A percentile compares a stretch with the other conserved stretches of the same genome.
phyloP scores from a whole-genome alignment of 1,140 invertebrate species.

The Hetaerina americana region DNA sequence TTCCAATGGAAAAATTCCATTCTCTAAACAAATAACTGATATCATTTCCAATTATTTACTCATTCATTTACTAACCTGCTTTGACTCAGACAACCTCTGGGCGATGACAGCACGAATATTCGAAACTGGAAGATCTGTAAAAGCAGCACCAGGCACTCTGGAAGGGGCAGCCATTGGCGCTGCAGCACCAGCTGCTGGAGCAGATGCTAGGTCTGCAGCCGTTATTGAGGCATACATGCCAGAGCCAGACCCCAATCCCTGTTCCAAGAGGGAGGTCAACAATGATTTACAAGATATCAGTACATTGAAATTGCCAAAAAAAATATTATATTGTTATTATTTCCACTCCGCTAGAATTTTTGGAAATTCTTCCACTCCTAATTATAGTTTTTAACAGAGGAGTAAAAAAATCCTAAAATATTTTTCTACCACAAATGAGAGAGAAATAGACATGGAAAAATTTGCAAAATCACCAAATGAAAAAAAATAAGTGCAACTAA shows the following conservation, averaged over 20 bases:
- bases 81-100: conserved; percentile 81
- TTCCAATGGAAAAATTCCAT: neutral
- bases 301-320: too few species aligned
- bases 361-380: too few species aligned
- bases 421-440: too few species aligned
- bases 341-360: too few species aligned
- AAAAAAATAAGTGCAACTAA: too few species aligned
- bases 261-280: conserved; percentile 13
- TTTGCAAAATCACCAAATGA: too few species aligned
- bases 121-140: conserved; percentile 71
- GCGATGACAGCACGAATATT: conserved; percentile 85
- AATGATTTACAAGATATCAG: conserved; percentile 1
- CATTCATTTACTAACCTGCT: conserved; percentile 41
- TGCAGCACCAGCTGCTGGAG: conserved; percentile 24
- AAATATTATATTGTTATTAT: too few species aligned
- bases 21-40: conserved; percentile 2
- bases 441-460: too few species aligned
- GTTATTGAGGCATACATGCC: conserved; percentile 83
- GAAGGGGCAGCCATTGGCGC: conserved; percentile 20
- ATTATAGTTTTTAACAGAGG: too few species aligned
- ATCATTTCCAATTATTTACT: neutral
- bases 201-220: conserved; percentile 61
- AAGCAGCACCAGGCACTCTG: conserved; percentile 35
- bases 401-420: too few species aligned
- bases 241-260: conserved; percentile 55